Evolutionary conservation across 2,888 invertebrate species (phyloP), one percentile per base, ranked within the genome.

Genomic region (Laspeyria flexula): DNA sequence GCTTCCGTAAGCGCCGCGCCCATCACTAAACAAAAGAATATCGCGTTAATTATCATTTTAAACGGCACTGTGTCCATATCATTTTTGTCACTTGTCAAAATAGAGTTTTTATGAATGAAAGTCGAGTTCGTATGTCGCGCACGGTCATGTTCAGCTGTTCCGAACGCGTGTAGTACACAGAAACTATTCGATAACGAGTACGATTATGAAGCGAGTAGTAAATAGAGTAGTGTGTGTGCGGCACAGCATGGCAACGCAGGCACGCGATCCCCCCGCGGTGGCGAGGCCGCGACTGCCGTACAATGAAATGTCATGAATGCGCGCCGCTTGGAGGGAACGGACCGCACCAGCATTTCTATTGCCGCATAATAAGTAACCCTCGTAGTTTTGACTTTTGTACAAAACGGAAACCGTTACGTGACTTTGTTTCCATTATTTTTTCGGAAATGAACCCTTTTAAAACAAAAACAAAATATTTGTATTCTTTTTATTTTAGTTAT

Each of bases 11-110:
- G 84, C 88, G 83, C 90, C 88, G 90, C 90, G 85, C 90, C 91
- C 90, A 88, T 86, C 89, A 90, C 92, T 78, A 91, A 86, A 90
- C 91, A 92, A 86, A 90, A 90, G 79, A 91, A 81, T 88, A 91
- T 85, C 86, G 79, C 87, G 86, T 84, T 82, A 82, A 88, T 88
- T 86, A 92, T 86, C 92, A 91, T 91, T 91, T 86, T 91, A 88
- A 84, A 71, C 77, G 72, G 83, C 91, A 90, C 91, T 86, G 83
- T 83, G 87, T 89, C 86, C 91, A 90, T 91, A 75, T 83, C 91
- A 92, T 91, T 86, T 88, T 91, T 75, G 75, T 79, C 83, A 89
- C 86, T 86, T 79, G 83, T 86, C 83, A 82, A 73, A 81, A 77
- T 66, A 62, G 50, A 64, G 76, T 86, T 81, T 72, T 72, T 68